Percentiles rank a stretch among this genome's conserved stretches.
phyloP scores from a whole-genome alignment of 2,113 vertebrate genomes.

The Carassius auratus region DNA sequence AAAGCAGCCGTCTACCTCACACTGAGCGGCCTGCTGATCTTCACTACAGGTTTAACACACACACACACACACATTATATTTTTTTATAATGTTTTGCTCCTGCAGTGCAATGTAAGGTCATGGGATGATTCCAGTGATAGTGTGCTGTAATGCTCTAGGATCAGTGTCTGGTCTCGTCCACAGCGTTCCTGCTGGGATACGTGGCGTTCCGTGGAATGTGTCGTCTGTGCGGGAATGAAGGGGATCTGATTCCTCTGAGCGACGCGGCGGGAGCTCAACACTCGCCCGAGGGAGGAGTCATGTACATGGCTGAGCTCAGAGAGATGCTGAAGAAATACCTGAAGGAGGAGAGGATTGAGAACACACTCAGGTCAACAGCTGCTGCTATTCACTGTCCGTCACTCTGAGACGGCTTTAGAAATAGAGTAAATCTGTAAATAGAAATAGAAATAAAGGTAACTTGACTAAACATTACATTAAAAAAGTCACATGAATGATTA shows the following conservation, averaged over 20 bases:
- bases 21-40: constrained; percentile 68
- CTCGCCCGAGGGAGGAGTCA: not conserved
- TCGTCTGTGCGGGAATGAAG: constrained; percentile 43
- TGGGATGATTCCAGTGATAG: no score
- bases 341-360: constrained; percentile 66
- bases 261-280: constrained; percentile 37
- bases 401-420: no score
- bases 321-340: constrained; percentile 71
- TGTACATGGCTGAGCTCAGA: constrained; percentile 72
- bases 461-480: no score
- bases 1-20: constrained; percentile 55
- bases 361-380: constrained; percentile 64
- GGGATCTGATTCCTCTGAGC: constrained; percentile 30
- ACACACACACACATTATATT: not conserved
- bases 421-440: no score
- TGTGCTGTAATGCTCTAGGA: no score
- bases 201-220: constrained; percentile 58
- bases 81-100: no score
- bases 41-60: constrained; percentile 68
- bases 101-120: not conserved
- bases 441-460: no score
- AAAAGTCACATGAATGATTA: no score
- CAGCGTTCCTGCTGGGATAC: constrained; percentile 72
- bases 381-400: no score
- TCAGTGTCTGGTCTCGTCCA: not conserved